Conservation (phyloP, 2,797 vertebrate genomes). For the Chelonia mydas region DNA sequence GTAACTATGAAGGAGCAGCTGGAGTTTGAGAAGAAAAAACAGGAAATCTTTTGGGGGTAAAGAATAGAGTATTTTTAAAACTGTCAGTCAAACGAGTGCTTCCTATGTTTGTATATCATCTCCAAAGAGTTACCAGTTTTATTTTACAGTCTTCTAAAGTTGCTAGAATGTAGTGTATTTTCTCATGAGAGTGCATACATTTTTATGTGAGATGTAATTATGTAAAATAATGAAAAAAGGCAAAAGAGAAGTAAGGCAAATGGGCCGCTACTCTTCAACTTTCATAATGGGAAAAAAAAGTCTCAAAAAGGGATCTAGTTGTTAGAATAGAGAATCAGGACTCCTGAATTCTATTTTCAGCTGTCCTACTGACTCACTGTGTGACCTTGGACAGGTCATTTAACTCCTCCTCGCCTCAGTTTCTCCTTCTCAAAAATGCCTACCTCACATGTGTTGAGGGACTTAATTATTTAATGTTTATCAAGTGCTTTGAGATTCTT, state of each 20-base stretch:
- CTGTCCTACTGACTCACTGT: not conserved
- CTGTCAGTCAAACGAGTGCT: not conserved
- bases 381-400: not conserved
- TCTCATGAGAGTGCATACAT: conserved; percentile 45
- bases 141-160: conserved; percentile 39
- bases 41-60: not conserved
- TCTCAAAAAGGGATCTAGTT: not conserved
- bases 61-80: conserved; percentile 1
- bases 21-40: not conserved
- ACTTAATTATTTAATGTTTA: not conserved
- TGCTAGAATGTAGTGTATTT: conserved; percentile 36
- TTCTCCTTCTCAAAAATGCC: not conserved
- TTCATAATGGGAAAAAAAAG: not conserved
- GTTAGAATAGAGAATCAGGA: not conserved
- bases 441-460: not conserved
- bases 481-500: not conserved
- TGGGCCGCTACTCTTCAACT: not conserved
- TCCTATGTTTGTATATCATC: not conserved
- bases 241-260: conserved; percentile 45
- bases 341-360: not conserved
- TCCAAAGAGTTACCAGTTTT: conserved; percentile 38
- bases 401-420: not conserved
- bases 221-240: conserved; percentile 34
- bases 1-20: not conserved
- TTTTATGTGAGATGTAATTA: conserved; percentile 59